Base-by-base conservation (phyloP, 2,888 invertebrate genomes). In the Platypus cylindrus region DNA sequence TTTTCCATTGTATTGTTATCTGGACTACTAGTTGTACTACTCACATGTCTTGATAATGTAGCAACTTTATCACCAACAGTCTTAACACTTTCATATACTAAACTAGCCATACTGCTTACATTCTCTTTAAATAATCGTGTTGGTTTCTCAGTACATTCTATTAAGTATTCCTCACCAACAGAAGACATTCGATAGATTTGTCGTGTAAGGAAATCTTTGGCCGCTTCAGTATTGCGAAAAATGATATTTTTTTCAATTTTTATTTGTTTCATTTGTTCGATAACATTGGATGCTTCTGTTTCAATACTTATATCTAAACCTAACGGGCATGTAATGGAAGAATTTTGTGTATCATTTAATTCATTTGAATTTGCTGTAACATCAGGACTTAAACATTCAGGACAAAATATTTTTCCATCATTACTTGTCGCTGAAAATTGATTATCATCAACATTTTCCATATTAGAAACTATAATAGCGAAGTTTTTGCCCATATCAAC, bases 221-320 rank as follows among this genome's bases (percentile, higher is more conserved):
- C 82, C 28, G 79, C 78, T 62, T 78, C 78, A 17, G 80, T 78
- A 54, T 82, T 80, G n/a, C 81, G 73, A 54, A 81, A 77, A 49
- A 78, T 74, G 48, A 76, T 74, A 50, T 76, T 78, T 38, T 51
- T 58, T 38, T 55, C 56, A 5, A 45, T 40, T 26, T 18, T 26
- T n/a, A 25, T 25, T 27, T 38, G 24, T 5, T n/a, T 48, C 54
- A 54, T 32, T 48, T 45, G n/a, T 42, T 39, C 15, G 40, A 45
- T 34, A 48, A 47, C 11, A 26, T 43, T 34, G 27, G 43, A 37
- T 37, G 56, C 51, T 42, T 56, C 51, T 41, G 47, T 49, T 40
- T 61, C 58, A 47, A 42, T 29, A 33, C 20, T 71, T 22, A 71
- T 63, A 45, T 71, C 69, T 18, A 71, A 63, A 45, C 73, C 75